Evolutionary conservation across 2,113 vertebrate genomes (phyloP), one percentile per base, ranked within the genome.

Genomic region (Colius striatus): DNA sequence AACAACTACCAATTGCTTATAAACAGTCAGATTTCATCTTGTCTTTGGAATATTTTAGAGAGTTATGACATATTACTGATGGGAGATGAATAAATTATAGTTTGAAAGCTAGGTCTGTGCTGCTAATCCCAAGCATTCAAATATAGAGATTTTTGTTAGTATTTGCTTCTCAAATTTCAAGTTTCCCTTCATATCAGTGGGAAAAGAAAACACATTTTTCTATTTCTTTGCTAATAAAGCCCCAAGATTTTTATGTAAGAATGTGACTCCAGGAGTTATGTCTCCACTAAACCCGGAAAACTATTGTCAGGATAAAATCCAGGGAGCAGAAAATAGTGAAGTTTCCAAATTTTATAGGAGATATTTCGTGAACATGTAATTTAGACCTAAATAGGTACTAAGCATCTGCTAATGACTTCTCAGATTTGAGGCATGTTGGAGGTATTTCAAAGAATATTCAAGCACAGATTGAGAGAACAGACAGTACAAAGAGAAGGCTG

Each of bases 321-420:
- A 89, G 36, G 11, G 7, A 84, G 7, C 12, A 68, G 41, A 7
- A 84, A 89, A 38, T 21, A 82, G 29, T 55, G 16, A 75, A 5
- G 67, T 71, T 91, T 94, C 80, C 26, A 65, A 57, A 82, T 2
- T 0, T 66, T 63, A 10, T 47, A 34, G 21, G 19, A 71, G n/a
- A 72, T 65, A 66, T n/a, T 91, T 89, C 92, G 29, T 95, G 57
- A 89, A 54, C 45, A 66, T 47, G 14, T 58, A 66, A 88, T 90
- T 94, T 87, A 75, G 53, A 62, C 32, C 11, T 84, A 89, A 84
- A 78, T 68, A 87, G 17, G 58, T 91, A 87, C 45, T 89, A 82
- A 87, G 19, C 27, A 76, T 70, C 36, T 95, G 57, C 45, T 94
- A 94, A 94, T 92, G 73, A 74, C 32, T 95, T 94, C 60, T 73